Evolutionary conservation across 2,888 invertebrate genomes (phyloP), one percentile per base, ranked within the genome.

Genomic region (Drosophila greeni): DNA sequence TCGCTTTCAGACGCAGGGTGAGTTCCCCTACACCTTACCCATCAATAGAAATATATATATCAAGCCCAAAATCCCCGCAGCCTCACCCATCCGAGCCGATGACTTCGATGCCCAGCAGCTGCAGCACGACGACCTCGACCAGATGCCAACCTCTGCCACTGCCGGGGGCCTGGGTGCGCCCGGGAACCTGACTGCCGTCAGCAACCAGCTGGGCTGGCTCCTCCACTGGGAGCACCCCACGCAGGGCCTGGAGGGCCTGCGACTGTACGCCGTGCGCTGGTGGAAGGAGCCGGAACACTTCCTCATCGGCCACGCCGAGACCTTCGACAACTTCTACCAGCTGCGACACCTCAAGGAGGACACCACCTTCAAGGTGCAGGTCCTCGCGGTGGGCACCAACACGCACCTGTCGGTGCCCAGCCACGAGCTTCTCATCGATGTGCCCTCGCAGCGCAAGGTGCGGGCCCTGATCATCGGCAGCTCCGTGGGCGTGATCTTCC

Each of bases 261-360:
- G 92, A 59, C 88, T 91, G 42, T 95, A 95, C 85, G 89, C 91
- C 7, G 91, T 95, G 39, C 91, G 92, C 80, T 95, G 95, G 94
- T 92, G 91, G 87, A 91, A 91, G 75, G 92, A 92, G 51, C 90
- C 91, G 8, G 92, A 92, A 75, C 91, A 91, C 73, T 90, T 93
- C 68, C 90, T 94, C n/a, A 90, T 91, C 61, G 92, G 93, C 58
- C 91, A 92, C 53, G 92, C 91, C 20, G 93, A 93, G 88, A 94
- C 95, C 9, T 90, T 90, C 34, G 93, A 94, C 83, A 93, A 92
- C 73, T 93, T 92, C 85, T 92, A 92, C 86, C 89, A 90, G 92
- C 93, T 95, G 74, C 91, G 92, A 76, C 91, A 91, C 71, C 90
- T 95, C 73, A 91, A 92, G 75, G 95, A 95, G 84, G 95, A 95